These are phyloP conservation scores for Zeus faber DNA, from an alignment of 2,113 vertebrate species.

Conservation along the genomic window DNA sequence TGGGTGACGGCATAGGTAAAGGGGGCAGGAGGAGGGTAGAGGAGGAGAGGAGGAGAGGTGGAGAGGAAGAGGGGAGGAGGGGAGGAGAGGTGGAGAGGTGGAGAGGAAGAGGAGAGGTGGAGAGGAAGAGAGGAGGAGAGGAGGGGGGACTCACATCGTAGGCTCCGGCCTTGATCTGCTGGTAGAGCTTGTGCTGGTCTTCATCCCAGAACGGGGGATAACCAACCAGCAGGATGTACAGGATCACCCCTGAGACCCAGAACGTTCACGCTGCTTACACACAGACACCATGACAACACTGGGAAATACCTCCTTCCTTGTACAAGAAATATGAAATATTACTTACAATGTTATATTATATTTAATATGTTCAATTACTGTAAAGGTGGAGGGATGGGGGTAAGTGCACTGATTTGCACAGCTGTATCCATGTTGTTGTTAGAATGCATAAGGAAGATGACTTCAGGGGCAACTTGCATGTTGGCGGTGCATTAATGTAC, in stretches of 20 bases:
- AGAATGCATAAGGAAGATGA: too few species aligned
- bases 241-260: conserved; percentile 86
- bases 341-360: too few species aligned
- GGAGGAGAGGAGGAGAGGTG: background rate
- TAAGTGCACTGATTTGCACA: too few species aligned
- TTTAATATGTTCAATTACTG: too few species aligned
- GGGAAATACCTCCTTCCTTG: too few species aligned
- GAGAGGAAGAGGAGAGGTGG: background rate
- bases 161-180: conserved; percentile 97
- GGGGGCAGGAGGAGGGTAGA: background rate
- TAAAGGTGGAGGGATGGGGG: too few species aligned
- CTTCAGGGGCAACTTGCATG: too few species aligned
- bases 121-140: background rate
- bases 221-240: conserved; percentile 96
- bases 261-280: conserved; percentile 21
- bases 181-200: conserved; percentile 97
- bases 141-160: conserved; percentile 85
- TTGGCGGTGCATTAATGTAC: too few species aligned
- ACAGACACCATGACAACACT: conserved; percentile 15
- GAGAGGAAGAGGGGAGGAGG: background rate
- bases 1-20: background rate
- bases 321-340: too few species aligned
- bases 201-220: conserved; percentile 99
- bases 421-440: too few species aligned
- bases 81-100: background rate